Evolutionary conservation across 2,113 vertebrate genomes (phyloP).

Genomic region (Nerophis lumbriciformis): DNA sequence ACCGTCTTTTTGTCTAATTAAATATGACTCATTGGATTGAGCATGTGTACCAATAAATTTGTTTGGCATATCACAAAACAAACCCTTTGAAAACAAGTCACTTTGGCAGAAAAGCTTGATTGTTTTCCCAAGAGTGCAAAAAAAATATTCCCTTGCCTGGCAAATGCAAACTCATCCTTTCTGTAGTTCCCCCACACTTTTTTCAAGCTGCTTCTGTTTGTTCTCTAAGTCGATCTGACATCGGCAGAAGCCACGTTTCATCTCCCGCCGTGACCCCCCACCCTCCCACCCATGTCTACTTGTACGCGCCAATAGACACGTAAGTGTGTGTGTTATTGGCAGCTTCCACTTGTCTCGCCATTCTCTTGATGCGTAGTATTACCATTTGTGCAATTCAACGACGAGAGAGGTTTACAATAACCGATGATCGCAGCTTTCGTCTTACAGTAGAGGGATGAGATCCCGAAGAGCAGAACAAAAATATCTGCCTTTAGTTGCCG

Average conservation of each 20-base stretch:
- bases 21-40: no score
- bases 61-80: background rate
- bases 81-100: background rate
- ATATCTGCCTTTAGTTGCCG: constrained; percentile 73
- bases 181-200: background rate
- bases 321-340: constrained; percentile 41
- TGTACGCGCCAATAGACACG: constrained; percentile 36
- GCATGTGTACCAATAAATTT: background rate
- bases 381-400: constrained; percentile 3
- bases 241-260: constrained; percentile 57
- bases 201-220: constrained; percentile 52
- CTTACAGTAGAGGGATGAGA: constrained; percentile 5
- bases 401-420: background rate
- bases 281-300: background rate
- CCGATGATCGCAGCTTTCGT: background rate
- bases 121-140: background rate
- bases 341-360: constrained; percentile 22
- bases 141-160: constrained; percentile 10
- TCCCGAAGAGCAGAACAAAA: constrained; percentile 69
- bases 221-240: constrained; percentile 62
- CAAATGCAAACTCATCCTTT: constrained; percentile 4
- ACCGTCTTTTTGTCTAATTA: no score
- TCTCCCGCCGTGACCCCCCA: constrained; percentile 41
- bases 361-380: constrained; percentile 5
- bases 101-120: background rate